Percentiles rank a stretch among this genome's conserved stretches.
phyloP scores from a whole-genome alignment of 2,113 vertebrate species.

The Sterna hirundo region DNA sequence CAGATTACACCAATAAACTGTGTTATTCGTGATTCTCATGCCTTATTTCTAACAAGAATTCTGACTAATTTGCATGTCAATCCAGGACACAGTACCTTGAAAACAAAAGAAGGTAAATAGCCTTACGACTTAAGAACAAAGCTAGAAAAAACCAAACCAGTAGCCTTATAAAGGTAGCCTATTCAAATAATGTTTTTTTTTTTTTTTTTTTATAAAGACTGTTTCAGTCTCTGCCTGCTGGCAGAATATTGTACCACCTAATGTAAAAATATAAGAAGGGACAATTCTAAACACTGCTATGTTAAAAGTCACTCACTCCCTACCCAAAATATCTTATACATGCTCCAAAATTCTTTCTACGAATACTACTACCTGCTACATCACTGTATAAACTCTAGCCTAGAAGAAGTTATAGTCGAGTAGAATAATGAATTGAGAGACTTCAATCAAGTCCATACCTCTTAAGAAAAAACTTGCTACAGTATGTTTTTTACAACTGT shows the following conservation, averaged over 20 bases:
- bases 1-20: accelerated
- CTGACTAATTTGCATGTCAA: not conserved
- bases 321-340: not conserved
- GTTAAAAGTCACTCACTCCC: not conserved
- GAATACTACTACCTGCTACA: not conserved
- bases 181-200: not conserved
- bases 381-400: not conserved
- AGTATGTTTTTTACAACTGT: not conserved
- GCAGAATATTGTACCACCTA: not conserved
- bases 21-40: not conserved
- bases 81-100: not conserved
- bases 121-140: not conserved
- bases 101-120: not conserved
- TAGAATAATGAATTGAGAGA: not conserved
- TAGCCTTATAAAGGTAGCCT: not conserved
- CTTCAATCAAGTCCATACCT: not conserved
- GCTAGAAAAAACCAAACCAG: not conserved
- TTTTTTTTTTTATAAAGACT: not conserved
- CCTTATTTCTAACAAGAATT: not conserved
- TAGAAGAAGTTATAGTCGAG: not conserved
- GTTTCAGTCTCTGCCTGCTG: not conserved
- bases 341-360: not conserved
- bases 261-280: not conserved
- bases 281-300: not conserved
- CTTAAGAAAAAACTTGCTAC: not conserved